Conservation (phyloP, 2,888 invertebrate genomes). For the Lacanobia oleracea region DNA sequence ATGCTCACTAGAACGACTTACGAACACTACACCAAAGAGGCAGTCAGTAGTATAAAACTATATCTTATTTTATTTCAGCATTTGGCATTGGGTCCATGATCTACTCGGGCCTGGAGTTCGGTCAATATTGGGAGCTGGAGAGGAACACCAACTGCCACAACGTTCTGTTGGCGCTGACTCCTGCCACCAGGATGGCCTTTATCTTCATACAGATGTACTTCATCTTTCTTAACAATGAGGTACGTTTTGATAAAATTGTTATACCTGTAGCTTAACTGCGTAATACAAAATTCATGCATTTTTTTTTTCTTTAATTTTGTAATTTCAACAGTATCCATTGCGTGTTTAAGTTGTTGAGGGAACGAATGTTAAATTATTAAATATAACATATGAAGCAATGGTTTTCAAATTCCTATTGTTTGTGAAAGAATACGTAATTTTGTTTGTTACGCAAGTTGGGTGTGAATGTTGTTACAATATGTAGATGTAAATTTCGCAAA, state of each 20-base stretch:
- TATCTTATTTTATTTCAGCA: constrained; percentile 88
- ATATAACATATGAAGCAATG: too few relatives aligned
- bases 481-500: not conserved
- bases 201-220: constrained; percentile 99
- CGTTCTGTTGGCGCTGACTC: constrained; percentile 96
- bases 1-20: too few relatives aligned
- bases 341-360: too few relatives aligned
- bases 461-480: too few relatives aligned
- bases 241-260: not conserved
- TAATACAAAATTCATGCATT: too few relatives aligned
- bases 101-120: constrained; percentile 98
- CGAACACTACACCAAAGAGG: not conserved
- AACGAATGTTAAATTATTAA: too few relatives aligned
- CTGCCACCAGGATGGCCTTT: constrained; percentile 98
- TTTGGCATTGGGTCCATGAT: constrained; percentile 99
- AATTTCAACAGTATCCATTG: too few relatives aligned
- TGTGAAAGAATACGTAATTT: too few relatives aligned
- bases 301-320: too few relatives aligned
- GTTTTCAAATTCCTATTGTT: too few relatives aligned
- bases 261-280: not conserved
- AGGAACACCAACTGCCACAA: constrained; percentile 97
- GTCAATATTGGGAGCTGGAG: constrained; percentile 98
- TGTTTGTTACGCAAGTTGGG: too few relatives aligned
- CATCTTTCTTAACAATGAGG: constrained; percentile 99
- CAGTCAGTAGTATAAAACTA: not conserved